phyloP scores from a whole-genome alignment of 2,888 invertebrate species.

The Lagria hirta region DNA sequence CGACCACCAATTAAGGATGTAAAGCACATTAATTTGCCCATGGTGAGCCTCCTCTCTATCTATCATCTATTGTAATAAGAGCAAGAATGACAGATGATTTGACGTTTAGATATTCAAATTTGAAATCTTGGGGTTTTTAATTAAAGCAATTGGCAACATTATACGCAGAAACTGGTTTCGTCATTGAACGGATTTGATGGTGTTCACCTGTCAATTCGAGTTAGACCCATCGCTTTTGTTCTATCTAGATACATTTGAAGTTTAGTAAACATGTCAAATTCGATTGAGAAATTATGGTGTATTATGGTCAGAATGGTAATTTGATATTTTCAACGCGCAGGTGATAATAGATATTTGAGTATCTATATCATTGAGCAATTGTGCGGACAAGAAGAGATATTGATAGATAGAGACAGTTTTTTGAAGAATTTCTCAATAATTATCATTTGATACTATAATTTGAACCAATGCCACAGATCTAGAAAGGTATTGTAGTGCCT shows the following conservation, averaged over 20 bases:
- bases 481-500: no score
- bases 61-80: slow-evolving; percentile 39
- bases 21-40: slow-evolving; percentile 56
- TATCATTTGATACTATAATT: no score
- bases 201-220: slow-evolving; percentile 30
- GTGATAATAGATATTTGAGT: slow-evolving; percentile 26
- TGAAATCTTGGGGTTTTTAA: not conserved
- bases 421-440: no score
- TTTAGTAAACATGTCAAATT: slow-evolving; percentile 32
- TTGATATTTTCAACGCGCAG: slow-evolving; percentile 36
- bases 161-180: slow-evolving; percentile 16
- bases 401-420: no score
- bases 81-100: not conserved
- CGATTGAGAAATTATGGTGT: slow-evolving; percentile 30
- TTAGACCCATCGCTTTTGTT: slow-evolving; percentile 23
- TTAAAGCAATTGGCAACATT: slow-evolving; percentile 5
- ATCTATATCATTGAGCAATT: not conserved
- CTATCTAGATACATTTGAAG: slow-evolving; percentile 26
- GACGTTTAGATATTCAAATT: not conserved
- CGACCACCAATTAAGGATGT: slow-evolving; percentile 54
- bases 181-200: slow-evolving; percentile 19
- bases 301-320: slow-evolving; percentile 28
- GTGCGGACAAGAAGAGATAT: slow-evolving; percentile 1
- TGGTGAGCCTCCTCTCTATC: slow-evolving; percentile 51
- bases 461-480: no score